phyloP scores from a whole-genome alignment of 1,140 invertebrate genomes.

The Campoletis sonorensis region DNA sequence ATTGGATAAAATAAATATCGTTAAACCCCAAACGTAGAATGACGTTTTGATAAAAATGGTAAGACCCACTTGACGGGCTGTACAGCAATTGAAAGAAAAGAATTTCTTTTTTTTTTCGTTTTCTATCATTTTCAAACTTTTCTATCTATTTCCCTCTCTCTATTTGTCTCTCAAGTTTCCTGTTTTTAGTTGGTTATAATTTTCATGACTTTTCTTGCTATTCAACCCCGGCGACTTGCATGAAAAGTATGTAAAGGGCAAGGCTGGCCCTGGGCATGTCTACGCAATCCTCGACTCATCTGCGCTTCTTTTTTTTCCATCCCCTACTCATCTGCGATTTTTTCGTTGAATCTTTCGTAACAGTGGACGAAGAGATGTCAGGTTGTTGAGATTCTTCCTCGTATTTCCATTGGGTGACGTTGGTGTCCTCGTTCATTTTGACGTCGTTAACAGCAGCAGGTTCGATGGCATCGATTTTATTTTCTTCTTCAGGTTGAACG shows the following conservation, averaged over 20 bases:
- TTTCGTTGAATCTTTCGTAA: conserved; percentile 66
- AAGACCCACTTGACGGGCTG: too few relatives aligned
- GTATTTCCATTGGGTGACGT: neutral
- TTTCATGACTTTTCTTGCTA: conserved; percentile 57
- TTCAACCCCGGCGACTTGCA: conserved; percentile 74
- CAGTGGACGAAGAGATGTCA: conserved; percentile 4
- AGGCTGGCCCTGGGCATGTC: conserved; percentile 74
- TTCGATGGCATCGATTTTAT: neutral
- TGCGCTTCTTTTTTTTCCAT: conserved; percentile 74
- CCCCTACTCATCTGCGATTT: conserved; percentile 58
- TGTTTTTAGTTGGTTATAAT: neutral
- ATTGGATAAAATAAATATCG: too few relatives aligned
- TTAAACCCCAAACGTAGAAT: too few relatives aligned
- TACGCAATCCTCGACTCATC: conserved; percentile 76
- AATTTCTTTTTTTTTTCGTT: too few relatives aligned
- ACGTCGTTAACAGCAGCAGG: neutral
- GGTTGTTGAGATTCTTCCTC: conserved; percentile 16
- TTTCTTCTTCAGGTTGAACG: neutral
- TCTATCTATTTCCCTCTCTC: neutral
- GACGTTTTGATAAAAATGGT: too few relatives aligned
- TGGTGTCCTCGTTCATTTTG: neutral
- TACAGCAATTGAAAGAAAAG: too few relatives aligned
- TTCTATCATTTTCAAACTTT: too few relatives aligned
- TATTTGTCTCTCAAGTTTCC: neutral
- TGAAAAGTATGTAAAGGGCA: conserved; percentile 73